Evolutionary conservation across 92 coral and sea anemone species (phyloP), one percentile per base, ranked within the genome.

Genomic region (Hydrozoanthus gracilis): DNA sequence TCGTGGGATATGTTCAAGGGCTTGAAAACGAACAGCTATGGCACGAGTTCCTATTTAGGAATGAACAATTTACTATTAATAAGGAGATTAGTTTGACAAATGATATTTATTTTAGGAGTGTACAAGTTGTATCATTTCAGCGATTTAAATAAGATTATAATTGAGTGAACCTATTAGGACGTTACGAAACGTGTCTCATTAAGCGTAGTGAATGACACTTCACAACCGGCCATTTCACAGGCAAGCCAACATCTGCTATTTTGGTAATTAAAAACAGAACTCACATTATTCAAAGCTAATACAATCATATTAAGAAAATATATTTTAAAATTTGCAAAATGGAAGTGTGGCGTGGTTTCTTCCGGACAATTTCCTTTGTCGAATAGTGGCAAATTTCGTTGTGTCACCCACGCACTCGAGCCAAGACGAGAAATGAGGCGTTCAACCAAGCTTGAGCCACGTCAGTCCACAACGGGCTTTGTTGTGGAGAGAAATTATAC

Each of bases 311-410:
- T 80, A 80, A 80, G 73, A 80, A 80, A 64, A 73, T 80, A 80
- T 80, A 80, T 80, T 80, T 80, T 80, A 73, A 80, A 65, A 64
- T 65, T 48, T 79, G 71, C 15, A 80, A 76, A 80, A 67, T 80
- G 85, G 85, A 80, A 80, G 85, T 45, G 60, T 64, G 73, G 46
- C 73, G 73, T 65, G 73, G 61, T 10, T 80, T 55, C 49, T 80
- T 80, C 85, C 85, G 85, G 85, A 10, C 85, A 80, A 80, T 80
- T 80, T 80, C 85, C 74, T 80, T 80, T 64, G 45, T 17, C 55
- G 85, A 80, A 80, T 80, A 48, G 85, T 80, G 73, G 74, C 39
- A 80, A 67, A 64, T 80, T 61, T 66, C 65, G 7, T 11, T 8
- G 6, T 45, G 72, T 60, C 73, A 45, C 85, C 85, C 85, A 80